Percentiles rank a stretch among this genome's conserved stretches.
phyloP scores from a whole-genome alignment of 2,113 vertebrate genomes.

The Alethe diademata region DNA sequence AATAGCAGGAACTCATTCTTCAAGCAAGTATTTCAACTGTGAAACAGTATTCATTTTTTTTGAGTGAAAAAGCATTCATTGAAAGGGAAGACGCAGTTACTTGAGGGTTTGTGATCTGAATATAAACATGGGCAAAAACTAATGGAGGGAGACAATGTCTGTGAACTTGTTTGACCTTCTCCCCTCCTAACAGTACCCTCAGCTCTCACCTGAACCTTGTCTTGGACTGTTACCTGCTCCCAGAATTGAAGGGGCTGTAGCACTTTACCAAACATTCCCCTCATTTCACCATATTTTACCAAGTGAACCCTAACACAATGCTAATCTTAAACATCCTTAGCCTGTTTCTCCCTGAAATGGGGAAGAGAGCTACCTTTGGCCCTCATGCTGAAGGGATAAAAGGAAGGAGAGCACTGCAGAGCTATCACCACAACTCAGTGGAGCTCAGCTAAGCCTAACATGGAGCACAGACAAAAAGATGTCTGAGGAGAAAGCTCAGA shows the following conservation, averaged over 20 bases:
- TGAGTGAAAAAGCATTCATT: not conserved
- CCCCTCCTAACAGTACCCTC: not conserved
- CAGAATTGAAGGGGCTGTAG: not conserved
- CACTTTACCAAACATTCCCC: not conserved
- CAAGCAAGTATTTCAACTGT: not conserved
- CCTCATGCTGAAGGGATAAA: not conserved
- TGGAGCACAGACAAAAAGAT: not conserved
- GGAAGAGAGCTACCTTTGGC: not conserved
- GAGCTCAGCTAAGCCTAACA: not conserved
- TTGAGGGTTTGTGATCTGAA: not conserved
- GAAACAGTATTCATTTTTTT: not conserved
- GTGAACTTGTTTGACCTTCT: not conserved
- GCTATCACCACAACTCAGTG: fast-evolving
- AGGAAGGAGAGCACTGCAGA: not conserved
- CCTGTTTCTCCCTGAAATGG: not conserved
- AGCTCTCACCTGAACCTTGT: not conserved
- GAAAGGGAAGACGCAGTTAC: not conserved
- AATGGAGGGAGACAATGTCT: not conserved
- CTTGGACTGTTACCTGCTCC: not conserved
- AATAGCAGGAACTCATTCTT: not conserved
- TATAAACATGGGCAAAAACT: not conserved
- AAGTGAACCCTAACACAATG: not conserved
- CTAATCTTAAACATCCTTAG: not conserved
- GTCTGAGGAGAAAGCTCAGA: not conserved
- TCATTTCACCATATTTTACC: not conserved